Percentiles rank a stretch among this genome's conserved stretches.
phyloP scores from a whole-genome alignment of 2,797 vertebrate species.

The Chromis chromis region DNA sequence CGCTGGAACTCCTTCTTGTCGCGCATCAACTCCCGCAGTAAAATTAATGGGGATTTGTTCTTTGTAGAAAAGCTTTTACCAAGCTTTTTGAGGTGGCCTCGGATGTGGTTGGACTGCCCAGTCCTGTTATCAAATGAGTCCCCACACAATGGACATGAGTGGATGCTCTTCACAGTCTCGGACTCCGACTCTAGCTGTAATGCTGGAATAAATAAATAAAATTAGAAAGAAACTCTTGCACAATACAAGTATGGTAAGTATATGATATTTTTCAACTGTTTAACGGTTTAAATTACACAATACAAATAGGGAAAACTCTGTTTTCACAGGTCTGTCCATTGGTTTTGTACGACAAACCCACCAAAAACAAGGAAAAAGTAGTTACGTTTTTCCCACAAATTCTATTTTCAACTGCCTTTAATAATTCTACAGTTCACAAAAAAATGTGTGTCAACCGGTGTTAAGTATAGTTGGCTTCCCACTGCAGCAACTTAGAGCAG shows the following conservation, averaged over 20 bases:
- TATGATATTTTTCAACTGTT: background rate
- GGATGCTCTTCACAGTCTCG: constrained; percentile 82
- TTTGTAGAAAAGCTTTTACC: constrained; percentile 92
- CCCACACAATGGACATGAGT: constrained; percentile 94
- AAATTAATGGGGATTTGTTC: constrained; percentile 93
- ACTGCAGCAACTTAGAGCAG: too few species aligned
- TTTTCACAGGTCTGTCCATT: background rate
- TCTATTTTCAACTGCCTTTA: too few species aligned
- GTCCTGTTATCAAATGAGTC: constrained; percentile 97
- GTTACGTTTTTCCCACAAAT: too few species aligned
- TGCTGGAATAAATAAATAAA: constrained; percentile 53
- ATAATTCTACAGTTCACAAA: too few species aligned
- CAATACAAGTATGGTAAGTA: background rate
- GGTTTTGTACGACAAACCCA: background rate
- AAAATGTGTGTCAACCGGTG: too few species aligned
- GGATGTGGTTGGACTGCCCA: constrained; percentile 97
- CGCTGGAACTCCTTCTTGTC: constrained; percentile 96
- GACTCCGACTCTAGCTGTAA: constrained; percentile 69
- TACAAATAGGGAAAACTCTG: background rate
- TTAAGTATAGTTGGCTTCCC: too few species aligned
- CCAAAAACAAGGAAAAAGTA: background rate
- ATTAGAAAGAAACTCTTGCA: constrained; percentile 9
- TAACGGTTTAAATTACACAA: background rate
- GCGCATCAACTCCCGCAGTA: constrained; percentile 97
- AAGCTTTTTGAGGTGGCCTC: constrained; percentile 97